These are phyloP conservation scores for Enchytraeus crypticus DNA, from an alignment of 2,888 invertebrate genomes.

Conservation along the genomic window DNA sequence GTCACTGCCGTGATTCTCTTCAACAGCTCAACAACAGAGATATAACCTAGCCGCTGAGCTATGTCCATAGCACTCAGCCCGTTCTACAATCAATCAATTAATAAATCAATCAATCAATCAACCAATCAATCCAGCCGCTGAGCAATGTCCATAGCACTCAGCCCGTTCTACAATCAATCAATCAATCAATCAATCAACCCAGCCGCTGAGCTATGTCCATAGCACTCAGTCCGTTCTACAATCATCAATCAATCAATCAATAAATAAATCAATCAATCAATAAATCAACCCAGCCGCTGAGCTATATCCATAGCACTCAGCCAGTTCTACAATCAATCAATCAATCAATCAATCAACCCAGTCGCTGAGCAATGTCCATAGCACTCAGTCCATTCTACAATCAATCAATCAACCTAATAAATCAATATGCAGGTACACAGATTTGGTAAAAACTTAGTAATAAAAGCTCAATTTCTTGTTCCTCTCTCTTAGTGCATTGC, in stretches of 20 bases:
- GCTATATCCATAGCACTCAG: conserved; percentile 96
- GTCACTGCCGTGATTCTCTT: conserved; percentile 87
- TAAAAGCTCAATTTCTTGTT: too few relatives aligned
- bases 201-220: conserved; percentile 91
- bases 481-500: too few relatives aligned
- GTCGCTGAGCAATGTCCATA: conserved; percentile 86
- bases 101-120: neutral
- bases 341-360: conserved; percentile 64
- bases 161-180: conserved; percentile 69
- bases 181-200: conserved; percentile 59
- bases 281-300: conserved; percentile 88
- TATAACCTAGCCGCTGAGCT: conserved; percentile 93
- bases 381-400: conserved; percentile 95
- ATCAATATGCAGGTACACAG: conserved; percentile 91
- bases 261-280: neutral
- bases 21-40: conserved; percentile 91
- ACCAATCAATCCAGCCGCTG: conserved; percentile 81
- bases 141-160: conserved; percentile 93
- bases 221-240: conserved; percentile 95
- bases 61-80: conserved; percentile 96
- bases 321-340: conserved; percentile 66
- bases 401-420: neutral
- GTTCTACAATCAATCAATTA: conserved; percentile 59
- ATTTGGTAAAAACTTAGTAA: too few relatives aligned
- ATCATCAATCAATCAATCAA: neutral